Evolutionary conservation across 2,888 invertebrate species (phyloP), one percentile per base, ranked within the genome.

Genomic region (Amphipyra berbera): DNA sequence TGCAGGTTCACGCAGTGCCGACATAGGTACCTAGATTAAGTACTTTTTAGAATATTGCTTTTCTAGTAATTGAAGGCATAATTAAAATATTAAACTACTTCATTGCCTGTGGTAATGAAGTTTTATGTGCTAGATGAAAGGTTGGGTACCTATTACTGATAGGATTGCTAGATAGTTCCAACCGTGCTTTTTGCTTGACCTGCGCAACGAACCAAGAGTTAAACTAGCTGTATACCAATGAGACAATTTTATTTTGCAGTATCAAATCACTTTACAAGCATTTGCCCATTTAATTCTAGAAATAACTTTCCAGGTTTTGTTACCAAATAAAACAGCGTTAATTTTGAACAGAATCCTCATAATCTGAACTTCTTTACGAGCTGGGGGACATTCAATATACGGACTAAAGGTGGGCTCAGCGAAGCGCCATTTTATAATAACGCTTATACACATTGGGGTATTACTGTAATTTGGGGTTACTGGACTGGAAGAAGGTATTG

Each of bases 391-490:
- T 75, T 78, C 81, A 82, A 82, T 79, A 79, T 60, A 58, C 33
- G 68, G 68, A 57, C 65, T 64, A 54, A 66, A 76, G 65, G 74
- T 78, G 62, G 57, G 78, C 68, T 73, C 64, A 71, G 45, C 66
- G 58, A 46, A 62, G 61, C 66, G 52, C 64, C 60, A 50, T 64
- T 75, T 77, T 79, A 73, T 79, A 77, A 77, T 77, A 78, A 76
- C 65, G 75, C 67, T 73, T 70, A 65, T 72, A 77, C 68, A 79
- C 75, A 70, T 75, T 65, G 64, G 79, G 79, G 79, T 77, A 81
- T 78, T 77, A 78, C 79, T 74, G 79, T 84, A 83, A 84, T 84
- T 82, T 82, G 78, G 76, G 77, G 73, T 77, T 79, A 79, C 73
- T 78, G 78, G 77, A 67, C 75, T 77, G 78, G 78, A 78, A 80